Percentiles rank a stretch among this genome's conserved stretches.
Evolutionary conservation across 2,888 invertebrate species (phyloP).

Genomic region (Aspidapion aeneum): DNA sequence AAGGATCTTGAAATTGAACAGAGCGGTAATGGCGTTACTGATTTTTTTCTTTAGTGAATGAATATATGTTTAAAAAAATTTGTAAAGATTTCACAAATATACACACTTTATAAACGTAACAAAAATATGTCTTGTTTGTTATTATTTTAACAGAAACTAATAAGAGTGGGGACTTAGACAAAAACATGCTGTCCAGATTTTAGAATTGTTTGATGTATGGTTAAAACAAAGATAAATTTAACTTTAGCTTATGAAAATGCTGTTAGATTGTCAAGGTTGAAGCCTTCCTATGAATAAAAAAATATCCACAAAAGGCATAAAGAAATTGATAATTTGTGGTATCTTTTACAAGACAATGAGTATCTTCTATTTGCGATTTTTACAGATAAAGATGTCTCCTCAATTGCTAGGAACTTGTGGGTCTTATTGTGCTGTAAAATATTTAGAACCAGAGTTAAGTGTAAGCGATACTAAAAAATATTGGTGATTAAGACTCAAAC

Average conservation of each 20-base stretch:
- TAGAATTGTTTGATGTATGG: slow-evolving; percentile 58
- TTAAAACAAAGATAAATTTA: too few relatives aligned
- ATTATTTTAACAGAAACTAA: slow-evolving; percentile 52
- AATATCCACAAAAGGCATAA: slow-evolving; percentile 44
- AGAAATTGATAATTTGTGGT: slow-evolving; percentile 62
- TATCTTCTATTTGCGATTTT: slow-evolving; percentile 59
- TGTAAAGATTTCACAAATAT: not conserved
- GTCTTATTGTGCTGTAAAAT: slow-evolving; percentile 62
- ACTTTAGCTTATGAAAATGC: slow-evolving; percentile 51
- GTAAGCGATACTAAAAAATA: slow-evolving; percentile 53
- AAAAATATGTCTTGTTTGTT: slow-evolving; percentile 49
- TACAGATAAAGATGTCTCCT: slow-evolving; percentile 60
- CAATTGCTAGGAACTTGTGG: slow-evolving; percentile 60
- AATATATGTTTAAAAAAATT: slow-evolving; percentile 7
- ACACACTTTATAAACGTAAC: not conserved
- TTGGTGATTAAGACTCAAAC: slow-evolving; percentile 55
- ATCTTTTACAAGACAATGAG: slow-evolving; percentile 63
- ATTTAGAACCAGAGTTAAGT: slow-evolving; percentile 54
- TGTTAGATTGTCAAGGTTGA: slow-evolving; percentile 49
- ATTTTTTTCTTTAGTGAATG: slow-evolving; percentile 35
- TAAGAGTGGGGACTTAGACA: slow-evolving; percentile 55
- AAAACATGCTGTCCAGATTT: slow-evolving; percentile 57
- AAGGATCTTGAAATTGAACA: slow-evolving; percentile 52
- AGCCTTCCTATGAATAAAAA: slow-evolving; percentile 47
- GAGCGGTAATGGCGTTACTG: slow-evolving; percentile 40